These are phyloP conservation scores for Choloepus hoffmanni DNA, from an alignment of 2,113 vertebrate species.

Conservation along the genomic window DNA sequence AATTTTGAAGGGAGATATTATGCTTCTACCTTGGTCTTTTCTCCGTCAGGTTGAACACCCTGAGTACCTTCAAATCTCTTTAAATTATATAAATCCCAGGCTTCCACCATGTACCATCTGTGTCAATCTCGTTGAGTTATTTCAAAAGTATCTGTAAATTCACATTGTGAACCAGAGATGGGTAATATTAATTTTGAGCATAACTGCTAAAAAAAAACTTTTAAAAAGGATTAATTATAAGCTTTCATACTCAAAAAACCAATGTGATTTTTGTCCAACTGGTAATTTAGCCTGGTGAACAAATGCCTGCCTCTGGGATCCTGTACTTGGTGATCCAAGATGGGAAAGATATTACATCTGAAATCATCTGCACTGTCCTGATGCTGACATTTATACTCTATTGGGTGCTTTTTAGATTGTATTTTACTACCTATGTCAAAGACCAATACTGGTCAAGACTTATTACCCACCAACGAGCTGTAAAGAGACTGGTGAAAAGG, in stretches of 20 bases:
- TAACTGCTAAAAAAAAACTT: slow-evolving; percentile 40
- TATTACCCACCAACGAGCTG: slow-evolving; percentile 86
- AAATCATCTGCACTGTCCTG: slow-evolving; percentile 85
- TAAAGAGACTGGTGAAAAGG: slow-evolving; percentile 86
- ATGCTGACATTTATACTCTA: slow-evolving; percentile 86
- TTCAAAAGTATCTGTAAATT: background rate
- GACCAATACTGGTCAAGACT: slow-evolving; percentile 87
- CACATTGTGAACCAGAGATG: background rate
- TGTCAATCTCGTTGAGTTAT: background rate
- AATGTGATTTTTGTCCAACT: slow-evolving; percentile 67
- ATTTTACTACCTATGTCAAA: slow-evolving; percentile 88
- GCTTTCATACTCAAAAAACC: background rate
- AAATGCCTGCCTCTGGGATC: slow-evolving; percentile 64
- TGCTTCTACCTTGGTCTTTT: background rate
- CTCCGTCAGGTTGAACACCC: background rate
- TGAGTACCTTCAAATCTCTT: background rate
- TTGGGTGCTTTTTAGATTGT: slow-evolving; percentile 85
- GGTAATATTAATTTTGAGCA: background rate
- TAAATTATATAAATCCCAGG: background rate
- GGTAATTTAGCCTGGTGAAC: slow-evolving; percentile 69
- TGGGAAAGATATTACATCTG: slow-evolving; percentile 78
- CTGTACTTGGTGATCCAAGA: slow-evolving; percentile 72
- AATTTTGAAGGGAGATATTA: background rate
- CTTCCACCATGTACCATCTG: background rate
- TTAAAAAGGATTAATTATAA: background rate